Evolutionary conservation across 2,113 vertebrate species (phyloP).

Genomic region (Equus przewalskii): DNA sequence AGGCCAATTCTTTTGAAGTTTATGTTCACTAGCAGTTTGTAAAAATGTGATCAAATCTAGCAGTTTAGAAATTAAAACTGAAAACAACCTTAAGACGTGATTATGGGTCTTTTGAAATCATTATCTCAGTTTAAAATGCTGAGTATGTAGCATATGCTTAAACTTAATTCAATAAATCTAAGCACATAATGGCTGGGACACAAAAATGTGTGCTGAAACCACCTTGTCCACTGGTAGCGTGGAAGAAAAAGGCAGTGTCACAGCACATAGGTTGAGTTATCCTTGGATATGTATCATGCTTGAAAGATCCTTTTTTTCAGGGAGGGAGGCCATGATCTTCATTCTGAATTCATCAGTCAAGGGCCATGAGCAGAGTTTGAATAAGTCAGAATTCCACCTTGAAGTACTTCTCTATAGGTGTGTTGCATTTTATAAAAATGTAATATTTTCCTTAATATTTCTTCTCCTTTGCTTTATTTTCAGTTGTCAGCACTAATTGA

Average conservation of each 20-base stretch:
- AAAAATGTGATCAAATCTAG: neutral
- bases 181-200: neutral
- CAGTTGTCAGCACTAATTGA: neutral
- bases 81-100: neutral
- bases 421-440: neutral
- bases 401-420: neutral
- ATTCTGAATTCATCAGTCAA: neutral
- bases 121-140: neutral
- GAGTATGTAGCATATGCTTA: neutral
- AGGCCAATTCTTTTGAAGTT: neutral
- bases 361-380: neutral
- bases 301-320: neutral
- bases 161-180: neutral
- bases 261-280: neutral
- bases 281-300: neutral
- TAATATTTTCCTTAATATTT: neutral
- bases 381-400: neutral
- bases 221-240: neutral
- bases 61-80: neutral
- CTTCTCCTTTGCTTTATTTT: neutral
- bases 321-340: neutral
- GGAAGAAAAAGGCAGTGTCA: neutral
- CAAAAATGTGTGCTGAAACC: neutral
- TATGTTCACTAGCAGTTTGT: neutral
- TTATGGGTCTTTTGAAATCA: constrained; percentile 8